A percentile compares a stretch with the other conserved stretches of the same genome.
Evolutionary conservation across 2,888 invertebrate genomes (phyloP).

Genomic region (Ctenicera cuprea): DNA sequence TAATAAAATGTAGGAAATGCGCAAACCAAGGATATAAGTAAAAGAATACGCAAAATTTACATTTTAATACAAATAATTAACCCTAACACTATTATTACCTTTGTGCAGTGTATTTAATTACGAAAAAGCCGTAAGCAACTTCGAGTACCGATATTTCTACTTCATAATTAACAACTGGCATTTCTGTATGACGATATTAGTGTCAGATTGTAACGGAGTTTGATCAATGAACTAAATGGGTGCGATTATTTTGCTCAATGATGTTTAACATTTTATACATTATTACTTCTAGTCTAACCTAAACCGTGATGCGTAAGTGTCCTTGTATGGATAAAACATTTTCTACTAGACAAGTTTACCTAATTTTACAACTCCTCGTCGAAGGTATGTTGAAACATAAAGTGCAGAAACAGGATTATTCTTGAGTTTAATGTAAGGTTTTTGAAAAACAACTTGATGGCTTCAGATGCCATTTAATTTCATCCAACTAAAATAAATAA

Average conservation of each 20-base stretch:
- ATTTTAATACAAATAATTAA: slow-evolving; percentile 26
- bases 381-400: neutral
- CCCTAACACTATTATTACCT: too few species aligned
- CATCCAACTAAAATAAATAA: too few species aligned
- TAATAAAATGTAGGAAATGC: neutral
- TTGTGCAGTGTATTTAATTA: too few species aligned
- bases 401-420: neutral
- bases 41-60: neutral
- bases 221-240: slow-evolving; percentile 19
- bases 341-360: slow-evolving; percentile 19
- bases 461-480: too few species aligned
- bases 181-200: slow-evolving; percentile 22
- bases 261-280: neutral
- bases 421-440: too few species aligned
- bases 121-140: slow-evolving; percentile 6
- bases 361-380: neutral
- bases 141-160: slow-evolving; percentile 10
- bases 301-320: neutral
- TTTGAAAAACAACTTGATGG: too few species aligned
- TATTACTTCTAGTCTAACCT: slow-evolving; percentile 9
- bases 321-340: slow-evolving; percentile 7
- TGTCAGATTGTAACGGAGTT: slow-evolving; percentile 6
- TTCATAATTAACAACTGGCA: slow-evolving; percentile 20
- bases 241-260: slow-evolving; percentile 10
- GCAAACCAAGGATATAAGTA: neutral